Conservation (phyloP, 2,113 vertebrate species). For the Delphinapterus leucas region DNA sequence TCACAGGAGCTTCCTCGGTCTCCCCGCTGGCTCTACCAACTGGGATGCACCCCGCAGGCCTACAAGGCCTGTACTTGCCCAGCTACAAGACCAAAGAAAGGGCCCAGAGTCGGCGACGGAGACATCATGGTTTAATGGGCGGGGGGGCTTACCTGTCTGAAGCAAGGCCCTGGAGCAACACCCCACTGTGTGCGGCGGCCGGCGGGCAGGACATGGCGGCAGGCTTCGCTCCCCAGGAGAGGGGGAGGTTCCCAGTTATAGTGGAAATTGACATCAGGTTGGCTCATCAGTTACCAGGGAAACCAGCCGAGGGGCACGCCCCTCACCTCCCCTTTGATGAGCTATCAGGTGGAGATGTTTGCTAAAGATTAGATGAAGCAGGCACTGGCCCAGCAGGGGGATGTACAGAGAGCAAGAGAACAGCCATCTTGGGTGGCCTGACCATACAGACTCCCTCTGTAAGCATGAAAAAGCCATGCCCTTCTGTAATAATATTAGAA, state of each 20-base stretch:
- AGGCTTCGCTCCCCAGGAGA: not conserved
- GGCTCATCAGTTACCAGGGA: not conserved
- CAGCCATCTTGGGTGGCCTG: not conserved
- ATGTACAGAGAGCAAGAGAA: not conserved
- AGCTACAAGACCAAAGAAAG: not conserved
- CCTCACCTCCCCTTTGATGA: not conserved
- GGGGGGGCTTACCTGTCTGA: not conserved
- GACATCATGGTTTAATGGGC: not conserved
- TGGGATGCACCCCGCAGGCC: not conserved
- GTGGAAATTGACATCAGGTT: not conserved
- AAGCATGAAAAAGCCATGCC: not conserved
- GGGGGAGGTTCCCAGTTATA: not conserved
- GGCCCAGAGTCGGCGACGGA: not conserved
- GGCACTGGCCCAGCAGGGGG: not conserved
- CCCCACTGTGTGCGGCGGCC: not conserved
- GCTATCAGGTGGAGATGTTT: not conserved
- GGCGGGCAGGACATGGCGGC: not conserved
- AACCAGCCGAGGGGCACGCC: not conserved
- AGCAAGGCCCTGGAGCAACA: not conserved
- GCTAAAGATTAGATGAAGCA: not conserved
- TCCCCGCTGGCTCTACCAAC: not conserved
- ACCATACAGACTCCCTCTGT: not conserved
- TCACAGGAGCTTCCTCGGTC: not conserved
- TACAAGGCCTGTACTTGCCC: not conserved
- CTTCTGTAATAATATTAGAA: not conserved